Evolutionary conservation across 2,797 vertebrate genomes (phyloP), one percentile per base, ranked within the genome.

Genomic region (Galaxias olidus): DNA sequence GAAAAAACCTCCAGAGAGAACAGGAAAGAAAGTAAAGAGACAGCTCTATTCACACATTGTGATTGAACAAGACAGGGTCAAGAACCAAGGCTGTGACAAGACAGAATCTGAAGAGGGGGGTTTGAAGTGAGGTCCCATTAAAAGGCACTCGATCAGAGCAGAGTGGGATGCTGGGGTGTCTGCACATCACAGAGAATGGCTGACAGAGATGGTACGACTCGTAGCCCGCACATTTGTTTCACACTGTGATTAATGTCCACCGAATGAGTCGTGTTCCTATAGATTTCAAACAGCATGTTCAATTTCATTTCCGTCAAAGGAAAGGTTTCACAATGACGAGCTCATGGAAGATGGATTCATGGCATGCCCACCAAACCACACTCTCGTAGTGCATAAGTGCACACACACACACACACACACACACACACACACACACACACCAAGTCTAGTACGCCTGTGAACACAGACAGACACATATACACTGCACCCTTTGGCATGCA

Each of bases 1-100:
- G 30, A 30, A 3, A 30, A 30, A 30, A 30, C 30, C 30, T 30
- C n/a, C 14, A n/a, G 12, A n/a, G 49, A 50, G 4, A 15, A 8
- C 49, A 4, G 12, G 49, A 8, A 50, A 14, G 5, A n/a, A 15
- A 15, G 9, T 50, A 7, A n/a, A 17, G 49, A 50, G 18, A 11
- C 1, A 11, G 7, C 10, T 49, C 59, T 40, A 56, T 67, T 74
- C 67, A 65, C 67, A 70, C 63, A 44, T 65, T 43, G 60, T 66
- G 47, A 71, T 8, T 58, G 59, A 65, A 72, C 42, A 66, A 75
- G 59, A 40, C 69, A 59, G 74, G 78, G 81, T 85, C 76, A 73
- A 75, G 71, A 76, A 71, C 72, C 75, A 77, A 80, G 70, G 49
- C 30, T 4, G 18, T 71, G 77, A 80, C 76, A 67, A 41, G 75